These are phyloP conservation scores for Parazoanthus darwini DNA, from an alignment of 92 coral and sea anemone genomes.

Conservation along the genomic window DNA sequence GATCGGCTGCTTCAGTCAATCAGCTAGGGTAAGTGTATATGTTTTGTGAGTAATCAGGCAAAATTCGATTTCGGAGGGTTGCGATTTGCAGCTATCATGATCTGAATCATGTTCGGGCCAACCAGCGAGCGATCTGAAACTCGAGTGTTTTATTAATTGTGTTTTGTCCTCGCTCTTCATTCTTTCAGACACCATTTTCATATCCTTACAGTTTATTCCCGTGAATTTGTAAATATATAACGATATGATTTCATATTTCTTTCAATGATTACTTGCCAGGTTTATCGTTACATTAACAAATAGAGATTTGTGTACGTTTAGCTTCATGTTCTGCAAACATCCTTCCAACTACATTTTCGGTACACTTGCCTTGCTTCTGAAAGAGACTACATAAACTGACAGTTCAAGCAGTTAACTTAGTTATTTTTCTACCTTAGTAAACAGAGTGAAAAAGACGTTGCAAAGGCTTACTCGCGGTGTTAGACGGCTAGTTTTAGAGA, in stretches of 20 bases:
- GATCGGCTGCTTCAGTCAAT: slow-evolving; percentile 84
- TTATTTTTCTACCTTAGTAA: neutral
- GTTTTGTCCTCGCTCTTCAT: neutral
- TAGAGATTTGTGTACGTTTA: no score
- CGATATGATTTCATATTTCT: slow-evolving; percentile 1
- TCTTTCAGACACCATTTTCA: neutral
- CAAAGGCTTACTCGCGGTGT: neutral
- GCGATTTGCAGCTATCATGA: neutral
- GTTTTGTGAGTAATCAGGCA: slow-evolving; percentile 2
- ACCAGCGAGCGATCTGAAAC: neutral
- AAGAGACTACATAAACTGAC: neutral
- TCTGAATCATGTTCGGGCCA: neutral
- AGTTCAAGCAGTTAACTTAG: neutral
- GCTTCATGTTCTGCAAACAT: neutral
- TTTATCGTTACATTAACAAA: neutral
- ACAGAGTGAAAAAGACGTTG: neutral
- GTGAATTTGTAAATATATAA: neutral
- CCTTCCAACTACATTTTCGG: neutral
- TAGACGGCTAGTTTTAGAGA: neutral
- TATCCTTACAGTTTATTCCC: neutral
- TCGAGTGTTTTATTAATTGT: neutral
- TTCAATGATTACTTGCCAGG: neutral
- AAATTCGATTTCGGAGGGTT: neutral
- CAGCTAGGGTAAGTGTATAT: slow-evolving; percentile 83
- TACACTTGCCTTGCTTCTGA: neutral